These are phyloP conservation scores for Rhingia campestris DNA, from an alignment of 2,888 invertebrate genomes.

Conservation along the genomic window DNA sequence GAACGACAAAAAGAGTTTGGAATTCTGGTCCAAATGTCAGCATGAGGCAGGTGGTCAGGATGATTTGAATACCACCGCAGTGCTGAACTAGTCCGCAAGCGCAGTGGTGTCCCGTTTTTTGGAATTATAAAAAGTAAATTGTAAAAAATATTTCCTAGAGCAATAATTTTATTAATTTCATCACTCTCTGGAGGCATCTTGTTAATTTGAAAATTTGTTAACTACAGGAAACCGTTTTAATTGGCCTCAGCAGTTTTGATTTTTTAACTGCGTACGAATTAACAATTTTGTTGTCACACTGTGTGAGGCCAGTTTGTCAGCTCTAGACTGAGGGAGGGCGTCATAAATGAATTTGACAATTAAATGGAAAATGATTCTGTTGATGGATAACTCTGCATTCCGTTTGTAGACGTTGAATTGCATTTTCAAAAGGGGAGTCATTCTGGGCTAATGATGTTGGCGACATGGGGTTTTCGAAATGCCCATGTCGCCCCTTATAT, in stretches of 20 bases:
- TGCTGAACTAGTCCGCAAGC: constrained; percentile 38
- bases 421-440: constrained; percentile 10
- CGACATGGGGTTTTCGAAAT: constrained; percentile 26
- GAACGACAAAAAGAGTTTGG: constrained; percentile 3
- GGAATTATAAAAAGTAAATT: constrained; percentile 21
- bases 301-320: constrained; percentile 49
- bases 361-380: constrained; percentile 31
- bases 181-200: constrained; percentile 12
- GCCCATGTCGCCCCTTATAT: not conserved
- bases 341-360: constrained; percentile 41
- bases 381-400: constrained; percentile 32
- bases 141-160: constrained; percentile 31
- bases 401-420: constrained; percentile 9
- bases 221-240: constrained; percentile 31
- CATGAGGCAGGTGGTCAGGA: constrained; percentile 22
- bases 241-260: not conserved
- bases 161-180: constrained; percentile 54
- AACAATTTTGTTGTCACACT: constrained; percentile 18
- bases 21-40: constrained; percentile 48
- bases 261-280: not conserved
- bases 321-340: constrained; percentile 1
- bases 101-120: constrained; percentile 18
- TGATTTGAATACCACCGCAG: constrained; percentile 60
- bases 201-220: constrained; percentile 69
- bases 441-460: constrained; percentile 8